These are phyloP conservation scores for Aptenodytes forsteri DNA, from an alignment of 2,113 vertebrate species.

Conservation along the genomic window DNA sequence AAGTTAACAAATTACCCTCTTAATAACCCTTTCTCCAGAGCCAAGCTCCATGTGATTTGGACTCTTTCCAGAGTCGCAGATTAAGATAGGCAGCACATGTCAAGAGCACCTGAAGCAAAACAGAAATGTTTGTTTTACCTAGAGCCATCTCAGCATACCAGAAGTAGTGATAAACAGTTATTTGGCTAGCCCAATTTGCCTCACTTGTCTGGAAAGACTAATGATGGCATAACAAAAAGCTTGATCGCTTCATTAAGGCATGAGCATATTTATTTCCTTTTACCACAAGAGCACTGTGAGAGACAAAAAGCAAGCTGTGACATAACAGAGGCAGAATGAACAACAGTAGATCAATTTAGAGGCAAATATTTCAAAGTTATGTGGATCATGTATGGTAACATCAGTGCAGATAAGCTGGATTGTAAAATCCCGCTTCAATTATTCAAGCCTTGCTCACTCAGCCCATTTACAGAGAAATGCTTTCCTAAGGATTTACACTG, in stretches of 20 bases:
- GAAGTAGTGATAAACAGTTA: not conserved
- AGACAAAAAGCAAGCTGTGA: not conserved
- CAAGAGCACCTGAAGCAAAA: not conserved
- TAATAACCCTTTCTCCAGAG: not conserved
- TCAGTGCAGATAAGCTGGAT: not conserved
- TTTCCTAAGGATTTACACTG: not conserved
- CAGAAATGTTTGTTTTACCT: not conserved
- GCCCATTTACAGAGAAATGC: not conserved
- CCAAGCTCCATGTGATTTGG: not conserved
- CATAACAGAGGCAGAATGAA: not conserved
- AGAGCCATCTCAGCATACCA: not conserved
- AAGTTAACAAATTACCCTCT: not conserved
- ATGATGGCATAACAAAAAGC: not conserved
- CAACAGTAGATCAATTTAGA: not conserved
- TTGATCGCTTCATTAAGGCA: not conserved
- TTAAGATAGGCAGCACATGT: not conserved
- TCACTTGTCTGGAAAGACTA: not conserved
- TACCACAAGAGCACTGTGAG: not conserved
- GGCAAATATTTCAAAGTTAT: slow-evolving; percentile 19
- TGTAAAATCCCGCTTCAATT: not conserved
- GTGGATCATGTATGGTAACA: not conserved
- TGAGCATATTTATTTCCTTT: not conserved
- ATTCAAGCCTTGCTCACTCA: not conserved
- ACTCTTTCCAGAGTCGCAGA: not conserved
- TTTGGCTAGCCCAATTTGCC: not conserved